A percentile compares a stretch with the other conserved stretches of the same genome.
phyloP scores from a whole-genome alignment of 2,888 invertebrate genomes.

The Tillus elongatus region DNA sequence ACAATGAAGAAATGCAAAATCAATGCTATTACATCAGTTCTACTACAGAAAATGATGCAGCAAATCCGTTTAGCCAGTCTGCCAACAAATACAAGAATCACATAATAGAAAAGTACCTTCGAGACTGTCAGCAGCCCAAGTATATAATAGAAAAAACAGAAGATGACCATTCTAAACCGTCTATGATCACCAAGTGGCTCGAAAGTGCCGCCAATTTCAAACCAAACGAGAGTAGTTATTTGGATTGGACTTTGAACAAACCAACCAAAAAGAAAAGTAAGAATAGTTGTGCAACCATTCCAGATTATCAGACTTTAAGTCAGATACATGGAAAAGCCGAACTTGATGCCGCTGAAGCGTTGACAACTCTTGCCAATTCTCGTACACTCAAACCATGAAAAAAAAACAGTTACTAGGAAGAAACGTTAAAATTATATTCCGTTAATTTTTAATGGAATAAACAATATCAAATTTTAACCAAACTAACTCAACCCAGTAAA shows the following conservation, averaged over 20 bases:
- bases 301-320: constrained; percentile 14
- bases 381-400: too few relatives aligned
- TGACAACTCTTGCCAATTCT: constrained; percentile 55
- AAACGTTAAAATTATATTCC: too few relatives aligned
- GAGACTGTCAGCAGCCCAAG: constrained; percentile 39
- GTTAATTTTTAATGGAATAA: too few relatives aligned
- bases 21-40: constrained; percentile 41
- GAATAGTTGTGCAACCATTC: constrained; percentile 16
- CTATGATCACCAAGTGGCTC: constrained; percentile 64
- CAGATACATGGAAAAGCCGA: constrained; percentile 55
- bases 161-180: constrained; percentile 38
- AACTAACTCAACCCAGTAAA: too few relatives aligned
- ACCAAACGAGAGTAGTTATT: constrained; percentile 61
- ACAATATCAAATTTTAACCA: too few relatives aligned
- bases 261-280: constrained; percentile 33
- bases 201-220: constrained; percentile 67
- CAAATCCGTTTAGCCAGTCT: constrained; percentile 34
- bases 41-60: constrained; percentile 37
- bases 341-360: constrained; percentile 65
- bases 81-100: constrained; percentile 49
- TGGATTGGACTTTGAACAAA: constrained; percentile 49
- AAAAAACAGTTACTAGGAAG: too few relatives aligned
- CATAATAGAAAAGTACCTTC: constrained; percentile 52
- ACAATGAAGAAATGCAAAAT: constrained; percentile 24
- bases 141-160: constrained; percentile 20